Conservation (phyloP, 2,797 vertebrate species). For the Urocyon cinereoargenteus region DNA sequence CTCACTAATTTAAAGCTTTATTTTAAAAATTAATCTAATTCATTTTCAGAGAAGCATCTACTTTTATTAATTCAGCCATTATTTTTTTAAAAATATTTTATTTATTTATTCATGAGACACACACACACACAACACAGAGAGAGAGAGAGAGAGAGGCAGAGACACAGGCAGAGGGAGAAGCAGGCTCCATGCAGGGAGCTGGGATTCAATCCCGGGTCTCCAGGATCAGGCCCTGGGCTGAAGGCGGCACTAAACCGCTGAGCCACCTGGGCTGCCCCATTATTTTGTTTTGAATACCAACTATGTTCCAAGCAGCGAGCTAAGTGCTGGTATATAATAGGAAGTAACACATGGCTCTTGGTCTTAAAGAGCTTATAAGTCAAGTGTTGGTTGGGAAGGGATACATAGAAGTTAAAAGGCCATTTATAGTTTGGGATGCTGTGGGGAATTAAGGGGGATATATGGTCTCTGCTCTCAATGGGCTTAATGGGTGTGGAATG, state of each 20-base stretch:
- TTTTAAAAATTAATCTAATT: slow-evolving; percentile 59
- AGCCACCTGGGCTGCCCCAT: not conserved
- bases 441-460: not conserved
- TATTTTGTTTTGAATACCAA: not conserved
- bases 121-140: too few species aligned
- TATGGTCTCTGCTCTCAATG: not conserved
- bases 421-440: not conserved
- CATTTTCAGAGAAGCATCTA: slow-evolving; percentile 49
- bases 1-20: slow-evolving; percentile 37
- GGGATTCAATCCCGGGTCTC: too few species aligned
- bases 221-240: too few species aligned
- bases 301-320: not conserved
- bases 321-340: not conserved
- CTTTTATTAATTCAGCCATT: slow-evolving; percentile 53
- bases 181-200: too few species aligned
- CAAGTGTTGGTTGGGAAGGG: not conserved
- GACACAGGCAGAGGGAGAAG: too few species aligned
- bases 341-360: not conserved
- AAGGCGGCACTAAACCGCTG: too few species aligned
- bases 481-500: not conserved
- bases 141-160: too few species aligned
- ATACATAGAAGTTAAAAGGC: slow-evolving; percentile 2
- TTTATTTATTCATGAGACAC: too few species aligned
- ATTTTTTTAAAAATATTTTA: not conserved
- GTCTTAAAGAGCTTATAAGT: slow-evolving; percentile 44